phyloP scores from a whole-genome alignment of 2,113 vertebrate genomes.

The Burhinus bistriatus region DNA sequence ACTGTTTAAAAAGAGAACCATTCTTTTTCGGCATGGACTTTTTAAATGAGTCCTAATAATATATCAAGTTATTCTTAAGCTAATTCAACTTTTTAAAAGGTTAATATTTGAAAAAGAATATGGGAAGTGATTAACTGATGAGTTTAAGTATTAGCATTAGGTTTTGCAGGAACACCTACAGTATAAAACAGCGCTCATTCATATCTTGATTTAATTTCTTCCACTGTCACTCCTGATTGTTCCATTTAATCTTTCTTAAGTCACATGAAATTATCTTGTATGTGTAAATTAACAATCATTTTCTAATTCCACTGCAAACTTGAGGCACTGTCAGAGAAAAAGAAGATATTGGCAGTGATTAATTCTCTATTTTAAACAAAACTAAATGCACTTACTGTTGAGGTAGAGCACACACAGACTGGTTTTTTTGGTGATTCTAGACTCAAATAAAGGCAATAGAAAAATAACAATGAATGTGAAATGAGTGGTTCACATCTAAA shows the following conservation, averaged over 20 bases:
- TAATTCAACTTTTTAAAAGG: slow-evolving; percentile 59
- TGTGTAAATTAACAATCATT: slow-evolving; percentile 65
- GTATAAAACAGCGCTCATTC: slow-evolving; percentile 70
- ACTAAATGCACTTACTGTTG: neutral
- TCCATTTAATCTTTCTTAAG: slow-evolving; percentile 73
- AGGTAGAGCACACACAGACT: neutral
- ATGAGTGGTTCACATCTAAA: slow-evolving; percentile 28
- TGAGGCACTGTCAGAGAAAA: slow-evolving; percentile 14
- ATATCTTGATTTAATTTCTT: slow-evolving; percentile 79
- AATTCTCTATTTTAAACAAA: slow-evolving; percentile 56
- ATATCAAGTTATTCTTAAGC: slow-evolving; percentile 60
- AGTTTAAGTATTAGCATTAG: slow-evolving; percentile 65
- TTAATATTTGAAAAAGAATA: slow-evolving; percentile 69
- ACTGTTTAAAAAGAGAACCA: slow-evolving; percentile 62
- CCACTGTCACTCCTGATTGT: slow-evolving; percentile 63
- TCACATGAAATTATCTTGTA: slow-evolving; percentile 65
- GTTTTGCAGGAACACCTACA: slow-evolving; percentile 64
- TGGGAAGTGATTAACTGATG: slow-evolving; percentile 68
- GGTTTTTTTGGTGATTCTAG: neutral
- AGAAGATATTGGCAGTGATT: neutral
- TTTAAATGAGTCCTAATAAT: slow-evolving; percentile 52
- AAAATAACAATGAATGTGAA: slow-evolving; percentile 45
- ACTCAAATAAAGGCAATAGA: neutral
- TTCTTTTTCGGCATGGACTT: slow-evolving; percentile 54
- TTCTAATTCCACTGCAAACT: slow-evolving; percentile 59